These are phyloP conservation scores for Andrena hattorfiana DNA, from an alignment of 2,888 invertebrate genomes.

Conservation along the genomic window DNA sequence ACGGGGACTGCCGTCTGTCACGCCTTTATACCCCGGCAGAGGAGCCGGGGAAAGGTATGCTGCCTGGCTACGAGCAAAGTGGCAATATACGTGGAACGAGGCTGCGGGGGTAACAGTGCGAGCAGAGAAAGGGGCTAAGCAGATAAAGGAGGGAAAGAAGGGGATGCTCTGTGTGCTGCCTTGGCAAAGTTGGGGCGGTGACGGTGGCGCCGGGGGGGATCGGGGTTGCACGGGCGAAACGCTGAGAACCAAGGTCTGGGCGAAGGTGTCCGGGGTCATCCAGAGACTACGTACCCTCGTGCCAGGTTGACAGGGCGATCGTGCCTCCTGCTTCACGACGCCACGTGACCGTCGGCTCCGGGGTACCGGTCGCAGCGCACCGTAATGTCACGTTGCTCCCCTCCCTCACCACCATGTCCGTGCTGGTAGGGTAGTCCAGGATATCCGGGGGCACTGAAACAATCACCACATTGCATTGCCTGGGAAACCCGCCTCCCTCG, in stretches of 20 bases:
- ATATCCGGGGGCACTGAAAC: constrained; percentile 93
- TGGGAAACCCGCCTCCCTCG: constrained; percentile 41
- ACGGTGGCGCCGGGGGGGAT: too few relatives aligned
- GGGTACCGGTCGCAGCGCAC: constrained; percentile 95
- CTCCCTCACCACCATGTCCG: constrained; percentile 94
- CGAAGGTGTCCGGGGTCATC: constrained; percentile 3
- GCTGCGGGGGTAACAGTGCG: constrained; percentile 35
- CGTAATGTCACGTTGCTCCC: constrained; percentile 94
- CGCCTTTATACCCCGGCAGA: constrained; percentile 37
- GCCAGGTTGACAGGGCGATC: constrained; percentile 85
- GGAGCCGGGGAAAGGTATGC: constrained; percentile 28
- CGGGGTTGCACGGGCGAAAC: background rate
- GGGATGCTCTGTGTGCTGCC: background rate
- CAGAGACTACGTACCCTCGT: constrained; percentile 76
- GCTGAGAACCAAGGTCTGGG: background rate
- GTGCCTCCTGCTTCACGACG: constrained; percentile 89
- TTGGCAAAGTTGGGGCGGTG: background rate
- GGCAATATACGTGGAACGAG: constrained; percentile 56
- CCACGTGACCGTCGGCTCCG: constrained; percentile 95
- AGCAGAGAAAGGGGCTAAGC: constrained; percentile 1
- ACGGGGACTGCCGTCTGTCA: constrained; percentile 32
- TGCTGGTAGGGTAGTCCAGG: constrained; percentile 93
- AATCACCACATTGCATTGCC: constrained; percentile 70
- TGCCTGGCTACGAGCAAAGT: constrained; percentile 31
- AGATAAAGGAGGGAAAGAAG: background rate